A percentile compares a stretch with the other conserved stretches of the same genome.
phyloP scores from a whole-genome alignment of 2,888 invertebrate species.

The Torymus tubicola region DNA sequence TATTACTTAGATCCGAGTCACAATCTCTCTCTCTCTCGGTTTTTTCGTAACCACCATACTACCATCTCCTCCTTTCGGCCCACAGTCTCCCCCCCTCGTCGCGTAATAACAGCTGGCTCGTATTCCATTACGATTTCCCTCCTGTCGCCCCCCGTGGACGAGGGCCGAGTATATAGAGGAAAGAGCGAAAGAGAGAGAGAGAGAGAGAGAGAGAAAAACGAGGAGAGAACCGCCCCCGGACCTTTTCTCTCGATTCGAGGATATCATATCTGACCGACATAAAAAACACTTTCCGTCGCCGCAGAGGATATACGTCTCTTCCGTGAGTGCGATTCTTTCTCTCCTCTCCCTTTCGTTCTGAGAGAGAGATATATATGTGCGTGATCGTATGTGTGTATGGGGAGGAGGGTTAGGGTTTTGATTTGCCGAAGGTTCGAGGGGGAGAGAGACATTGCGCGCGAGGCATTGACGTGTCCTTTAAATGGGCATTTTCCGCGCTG shows the following conservation, averaged over 20 bases:
- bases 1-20: slow-evolving; percentile 59
- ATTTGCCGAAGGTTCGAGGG: slow-evolving; percentile 45
- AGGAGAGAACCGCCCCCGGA: slow-evolving; percentile 37
- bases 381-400: no score
- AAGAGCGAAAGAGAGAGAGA: slow-evolving; percentile 11
- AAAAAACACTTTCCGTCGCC: slow-evolving; percentile 56
- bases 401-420: slow-evolving; percentile 41
- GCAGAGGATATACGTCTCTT: slow-evolving; percentile 25
- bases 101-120: slow-evolving; percentile 59
- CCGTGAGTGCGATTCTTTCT: neutral
- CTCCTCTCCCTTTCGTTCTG: neutral
- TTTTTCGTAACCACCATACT: slow-evolving; percentile 54
- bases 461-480: slow-evolving; percentile 57
- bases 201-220: slow-evolving; percentile 28
- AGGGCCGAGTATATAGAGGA: neutral
- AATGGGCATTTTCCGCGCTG: slow-evolving; percentile 57
- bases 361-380: slow-evolving; percentile 22
- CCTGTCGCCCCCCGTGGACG: slow-evolving; percentile 47
- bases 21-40: slow-evolving; percentile 55
- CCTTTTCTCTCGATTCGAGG: slow-evolving; percentile 57
- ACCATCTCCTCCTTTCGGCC: neutral
- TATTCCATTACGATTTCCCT: slow-evolving; percentile 54
- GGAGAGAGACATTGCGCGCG: neutral
- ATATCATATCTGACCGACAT: slow-evolving; percentile 58
- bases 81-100: slow-evolving; percentile 43